Conservation (phyloP, 2,797 vertebrate species). For the Sparidentex hasta region DNA sequence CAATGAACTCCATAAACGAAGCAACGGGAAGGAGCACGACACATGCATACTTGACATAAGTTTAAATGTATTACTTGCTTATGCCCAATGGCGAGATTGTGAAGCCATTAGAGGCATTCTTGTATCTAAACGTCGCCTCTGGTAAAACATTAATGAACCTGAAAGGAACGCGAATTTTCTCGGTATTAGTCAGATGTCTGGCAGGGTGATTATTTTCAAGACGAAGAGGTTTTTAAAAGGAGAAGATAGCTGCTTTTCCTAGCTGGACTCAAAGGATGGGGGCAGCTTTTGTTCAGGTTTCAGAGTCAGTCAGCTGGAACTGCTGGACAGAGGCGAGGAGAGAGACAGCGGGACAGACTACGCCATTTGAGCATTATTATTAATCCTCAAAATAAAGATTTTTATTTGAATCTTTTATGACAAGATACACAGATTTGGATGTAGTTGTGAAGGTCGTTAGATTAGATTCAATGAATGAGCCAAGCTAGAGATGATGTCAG, state of each 20-base stretch:
- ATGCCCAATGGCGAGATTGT: background rate
- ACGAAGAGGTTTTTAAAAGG: constrained; percentile 20
- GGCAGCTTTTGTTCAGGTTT: constrained; percentile 34
- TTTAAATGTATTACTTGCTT: constrained; percentile 36
- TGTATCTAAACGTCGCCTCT: constrained; percentile 6
- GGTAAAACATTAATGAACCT: constrained; percentile 31
- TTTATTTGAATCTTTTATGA: constrained; percentile 2
- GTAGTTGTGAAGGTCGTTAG: background rate
- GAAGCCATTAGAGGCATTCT: background rate
- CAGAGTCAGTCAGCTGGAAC: constrained; percentile 30
- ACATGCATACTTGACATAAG: constrained; percentile 11
- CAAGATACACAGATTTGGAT: constrained; percentile 11
- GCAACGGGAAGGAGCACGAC: constrained; percentile 21
- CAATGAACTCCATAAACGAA: constrained; percentile 46
- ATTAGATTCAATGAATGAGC: background rate
- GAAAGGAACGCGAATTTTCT: constrained; percentile 14
- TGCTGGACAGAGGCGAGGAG: background rate
- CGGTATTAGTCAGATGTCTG: constrained; percentile 15
- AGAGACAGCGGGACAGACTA: background rate
- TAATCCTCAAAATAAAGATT: background rate
- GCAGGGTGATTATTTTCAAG: constrained; percentile 10
- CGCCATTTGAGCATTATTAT: background rate
- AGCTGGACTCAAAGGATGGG: background rate
- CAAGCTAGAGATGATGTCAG: constrained; percentile 11
- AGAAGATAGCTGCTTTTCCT: constrained; percentile 22